phyloP scores from a whole-genome alignment of 2,888 invertebrate species.

The Hypolimnas misippus region DNA sequence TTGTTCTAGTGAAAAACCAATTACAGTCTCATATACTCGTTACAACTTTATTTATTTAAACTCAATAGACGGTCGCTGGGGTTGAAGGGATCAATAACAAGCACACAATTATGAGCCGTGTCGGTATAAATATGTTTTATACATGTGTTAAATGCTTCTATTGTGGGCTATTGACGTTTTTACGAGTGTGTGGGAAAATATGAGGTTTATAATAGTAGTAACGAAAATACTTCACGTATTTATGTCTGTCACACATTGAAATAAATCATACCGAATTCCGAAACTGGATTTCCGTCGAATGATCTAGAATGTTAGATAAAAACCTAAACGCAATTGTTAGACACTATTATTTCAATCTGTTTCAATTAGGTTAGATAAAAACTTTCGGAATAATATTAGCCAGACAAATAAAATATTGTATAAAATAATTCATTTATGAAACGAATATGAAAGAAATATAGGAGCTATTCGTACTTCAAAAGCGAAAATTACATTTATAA shows the following conservation, averaged over 20 bases:
- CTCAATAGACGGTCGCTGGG: conserved; percentile 9
- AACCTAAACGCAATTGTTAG: not conserved
- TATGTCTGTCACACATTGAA: not conserved
- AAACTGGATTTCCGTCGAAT: not conserved
- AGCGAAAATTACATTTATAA: no score
- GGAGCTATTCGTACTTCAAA: no score
- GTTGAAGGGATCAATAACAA: conserved; percentile 32
- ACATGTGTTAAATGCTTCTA: conserved; percentile 23
- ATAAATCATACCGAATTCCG: not conserved
- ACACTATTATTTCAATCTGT: not conserved
- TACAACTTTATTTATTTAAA: conserved; percentile 6
- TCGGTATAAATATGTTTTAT: conserved; percentile 34
- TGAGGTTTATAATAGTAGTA: not conserved
- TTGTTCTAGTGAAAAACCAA: not conserved
- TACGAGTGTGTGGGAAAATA: conserved; percentile 3
- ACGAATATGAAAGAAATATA: no score
- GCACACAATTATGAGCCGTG: conserved; percentile 38
- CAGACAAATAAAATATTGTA: no score
- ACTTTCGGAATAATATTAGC: not conserved
- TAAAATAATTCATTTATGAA: no score
- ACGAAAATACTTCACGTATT: not conserved
- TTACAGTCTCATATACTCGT: not conserved
- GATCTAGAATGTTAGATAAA: not conserved
- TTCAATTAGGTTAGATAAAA: not conserved
- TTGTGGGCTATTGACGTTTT: conserved; percentile 5